Conservation (phyloP, 2,113 vertebrate species). For the Tylochromis polylepis region DNA sequence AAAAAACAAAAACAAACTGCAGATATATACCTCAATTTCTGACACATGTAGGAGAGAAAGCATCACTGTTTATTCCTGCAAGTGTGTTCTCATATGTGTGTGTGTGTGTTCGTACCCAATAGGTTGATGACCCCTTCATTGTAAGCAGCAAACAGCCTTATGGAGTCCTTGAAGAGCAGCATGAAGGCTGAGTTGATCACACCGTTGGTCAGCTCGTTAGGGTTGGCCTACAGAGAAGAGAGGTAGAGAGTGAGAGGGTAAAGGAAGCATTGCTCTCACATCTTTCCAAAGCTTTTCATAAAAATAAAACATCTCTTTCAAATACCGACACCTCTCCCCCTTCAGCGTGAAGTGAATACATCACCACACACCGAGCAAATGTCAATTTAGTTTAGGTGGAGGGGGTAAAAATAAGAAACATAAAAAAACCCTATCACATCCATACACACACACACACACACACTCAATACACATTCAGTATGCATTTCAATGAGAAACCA, state of each 20-base stretch:
- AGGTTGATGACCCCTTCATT: constrained; percentile 97
- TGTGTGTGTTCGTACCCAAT: constrained; percentile 74
- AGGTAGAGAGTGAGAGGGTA: neutral
- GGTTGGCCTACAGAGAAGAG: constrained; percentile 78
- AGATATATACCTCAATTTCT: neutral
- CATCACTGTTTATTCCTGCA: neutral
- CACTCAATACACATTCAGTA: neutral
- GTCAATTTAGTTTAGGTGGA: neutral
- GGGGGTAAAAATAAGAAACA: neutral
- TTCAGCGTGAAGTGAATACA: neutral
- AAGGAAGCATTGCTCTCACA: neutral
- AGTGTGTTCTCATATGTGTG: neutral
- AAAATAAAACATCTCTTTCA: neutral
- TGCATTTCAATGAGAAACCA: constrained; percentile 7
- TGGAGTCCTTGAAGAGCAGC: constrained; percentile 96
- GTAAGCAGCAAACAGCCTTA: constrained; percentile 93
- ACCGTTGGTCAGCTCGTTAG: constrained; percentile 90
- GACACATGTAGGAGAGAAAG: neutral
- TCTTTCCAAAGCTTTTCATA: neutral
- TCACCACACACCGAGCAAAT: neutral
- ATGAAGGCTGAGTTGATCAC: constrained; percentile 94
- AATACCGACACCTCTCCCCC: neutral
- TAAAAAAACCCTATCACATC: rapidly evolving
- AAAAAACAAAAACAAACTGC: neutral
- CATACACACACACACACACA: neutral